Base-by-base conservation (phyloP, 2,888 invertebrate species). In the Rutpela maculata region DNA sequence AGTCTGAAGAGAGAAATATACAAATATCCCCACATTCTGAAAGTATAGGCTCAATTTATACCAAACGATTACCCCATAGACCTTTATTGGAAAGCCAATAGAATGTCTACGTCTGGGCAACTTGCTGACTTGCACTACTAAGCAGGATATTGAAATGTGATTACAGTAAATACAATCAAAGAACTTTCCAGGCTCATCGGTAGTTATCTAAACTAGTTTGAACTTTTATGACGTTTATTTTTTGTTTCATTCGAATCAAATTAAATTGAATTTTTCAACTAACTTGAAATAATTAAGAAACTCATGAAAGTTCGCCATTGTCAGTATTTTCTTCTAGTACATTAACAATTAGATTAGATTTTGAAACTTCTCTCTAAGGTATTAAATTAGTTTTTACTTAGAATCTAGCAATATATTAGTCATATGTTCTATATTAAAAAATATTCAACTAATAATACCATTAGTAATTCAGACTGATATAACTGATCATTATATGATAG, bases 91-190 rank as follows among this genome's bases (percentile, higher is more conserved):
- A 17, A 19, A 19, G 5, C 60, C 38, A 70, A 63, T 55, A 31
- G 50, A 72, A 18, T 10, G 72, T 22, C 72, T 60, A 63, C 17
- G 63, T 22, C 63, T 60, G 72, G 63, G 50, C 59, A 70, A 62
- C 50, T 72, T 62, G 62, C 84, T 83, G 84, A 84, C 82, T 82
- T 80, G 82, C 82, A 83, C 80, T 76, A 68, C 74, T 76, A 75
- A 81, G 78, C 78, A 83, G 85, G 85, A 85, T 85, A 85, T 85
- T 85, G 85, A 85, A 85, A 84, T 85, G 85, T 84, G 84, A 86
- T 86, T 86, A 85, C 84, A 84, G 82, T 83, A 84, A 84, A 85
- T 84, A 85, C 81, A 85, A 82, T 85, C 79, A 76, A 80, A 77
- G 79, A 81, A 80, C 78, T 77, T 74, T 69, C 60, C 62, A 68